Evolutionary conservation across 64 coral and sea anemone species (phyloP), one percentile per base, ranked within the genome.

Genomic region (Orbicella faveolata): DNA sequence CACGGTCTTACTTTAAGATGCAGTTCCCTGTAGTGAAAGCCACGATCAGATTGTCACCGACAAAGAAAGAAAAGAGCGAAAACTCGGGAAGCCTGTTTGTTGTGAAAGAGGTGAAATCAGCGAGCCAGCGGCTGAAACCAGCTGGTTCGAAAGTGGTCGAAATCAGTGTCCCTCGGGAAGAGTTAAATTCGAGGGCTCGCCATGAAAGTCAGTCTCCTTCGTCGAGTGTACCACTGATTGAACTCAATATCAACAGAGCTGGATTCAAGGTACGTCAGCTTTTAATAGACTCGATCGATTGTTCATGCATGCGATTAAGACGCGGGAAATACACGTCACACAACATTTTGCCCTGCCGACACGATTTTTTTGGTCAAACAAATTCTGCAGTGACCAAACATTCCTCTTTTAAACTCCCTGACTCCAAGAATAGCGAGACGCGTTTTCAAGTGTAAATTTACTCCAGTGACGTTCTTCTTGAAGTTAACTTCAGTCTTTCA

Each of bases 231-330:
- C 81, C 81, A 13, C 36, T 84, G 81, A 84, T 84, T 21, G 81
- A 83, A 52, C 62, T 84, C 62, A 84, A 83, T 67, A 84, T 84
- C 81, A 84, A 84, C 62, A 84, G 65, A 21, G 34, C 34, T 84
- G 81, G 81, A 69, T 69, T 84, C 63, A 63, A 84, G 81, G 81
- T 84, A 23, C 2, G 34, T 34, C 36, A 36, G 19, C 30, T 82
- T 3, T 64, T 34, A 36, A 64, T 14, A 17, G 0, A 17, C n/a
- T 8, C 14, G 33, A 33, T 36, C 14, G 33, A 33, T 36, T 25
- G 33, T 34, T 14, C 30, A 20, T 35, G 33, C 7, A 20, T 36
- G 67, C 21, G 4, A 11, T 33, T 25, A 11, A 70, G 20, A 70
- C 0, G 25, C 14, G 57, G 6, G 26, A 36, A 62, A 33, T 80